Evolutionary conservation across 2,888 invertebrate genomes (phyloP).

Genomic region (Dynastes hyllus): DNA sequence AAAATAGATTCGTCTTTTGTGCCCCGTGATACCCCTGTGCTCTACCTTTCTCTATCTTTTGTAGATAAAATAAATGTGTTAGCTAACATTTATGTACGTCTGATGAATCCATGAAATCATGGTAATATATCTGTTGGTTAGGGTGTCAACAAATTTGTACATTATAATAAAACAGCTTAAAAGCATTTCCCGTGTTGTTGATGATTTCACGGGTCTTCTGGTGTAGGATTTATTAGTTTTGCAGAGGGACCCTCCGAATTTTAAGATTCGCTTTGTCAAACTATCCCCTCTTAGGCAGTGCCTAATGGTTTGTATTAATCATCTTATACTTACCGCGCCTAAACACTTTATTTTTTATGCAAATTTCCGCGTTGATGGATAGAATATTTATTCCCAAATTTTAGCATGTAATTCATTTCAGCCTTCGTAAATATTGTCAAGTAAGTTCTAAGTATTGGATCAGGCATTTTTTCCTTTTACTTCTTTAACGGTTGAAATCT

Average conservation of each 20-base stretch:
- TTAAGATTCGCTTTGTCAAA: conserved; percentile 12
- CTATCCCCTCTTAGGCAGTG: neutral
- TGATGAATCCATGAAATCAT: no score
- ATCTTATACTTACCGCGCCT: neutral
- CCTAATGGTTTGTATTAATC: conserved; percentile 20
- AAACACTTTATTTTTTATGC: conserved; percentile 6
- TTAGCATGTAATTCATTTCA: neutral
- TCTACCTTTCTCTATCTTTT: no score
- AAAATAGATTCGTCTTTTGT: no score
- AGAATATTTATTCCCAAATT: neutral
- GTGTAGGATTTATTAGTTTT: conserved; percentile 12
- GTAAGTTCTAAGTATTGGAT: neutral
- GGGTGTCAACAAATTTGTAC: neutral
- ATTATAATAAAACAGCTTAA: no score
- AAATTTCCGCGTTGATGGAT: conserved; percentile 9
- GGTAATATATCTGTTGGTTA: neutral
- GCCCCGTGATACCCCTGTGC: no score
- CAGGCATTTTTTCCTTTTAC: neutral
- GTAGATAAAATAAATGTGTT: no score
- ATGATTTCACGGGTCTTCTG: neutral
- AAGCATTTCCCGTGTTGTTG: conserved; percentile 3
- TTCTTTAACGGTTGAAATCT: neutral
- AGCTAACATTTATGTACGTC: no score
- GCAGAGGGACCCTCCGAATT: neutral
- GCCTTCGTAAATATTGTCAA: neutral